Percentiles rank a stretch among this genome's conserved stretches.
Conservation (phyloP, 2,797 vertebrate species). For the Sciurus vulgaris region DNA sequence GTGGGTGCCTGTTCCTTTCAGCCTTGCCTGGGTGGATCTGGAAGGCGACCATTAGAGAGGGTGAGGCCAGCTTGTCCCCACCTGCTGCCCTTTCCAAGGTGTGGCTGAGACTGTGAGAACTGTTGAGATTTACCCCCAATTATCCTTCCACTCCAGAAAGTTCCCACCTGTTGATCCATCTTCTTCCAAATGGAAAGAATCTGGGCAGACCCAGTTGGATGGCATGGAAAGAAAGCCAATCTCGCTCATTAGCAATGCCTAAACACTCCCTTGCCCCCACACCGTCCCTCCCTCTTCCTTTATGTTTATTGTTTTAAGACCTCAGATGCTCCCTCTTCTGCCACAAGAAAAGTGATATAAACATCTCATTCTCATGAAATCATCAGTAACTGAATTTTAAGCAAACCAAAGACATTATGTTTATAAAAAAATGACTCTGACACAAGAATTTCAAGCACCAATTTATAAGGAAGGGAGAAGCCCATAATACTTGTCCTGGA, state of each 20-base stretch:
- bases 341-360: neutral
- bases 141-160: neutral
- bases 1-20: neutral
- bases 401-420: neutral
- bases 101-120: slow-evolving; percentile 58
- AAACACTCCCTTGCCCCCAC: accelerated
- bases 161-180: slow-evolving; percentile 2
- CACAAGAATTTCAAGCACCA: neutral
- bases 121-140: neutral
- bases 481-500: neutral
- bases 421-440: neutral
- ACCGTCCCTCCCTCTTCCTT: neutral
- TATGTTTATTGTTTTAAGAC: neutral
- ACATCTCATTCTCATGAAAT: neutral
- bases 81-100: slow-evolving; percentile 64
- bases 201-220: neutral
- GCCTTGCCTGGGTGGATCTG: slow-evolving; percentile 55
- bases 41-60: slow-evolving; percentile 33
- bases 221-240: neutral
- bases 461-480: neutral
- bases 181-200: slow-evolving; percentile 31
- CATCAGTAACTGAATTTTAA: neutral
- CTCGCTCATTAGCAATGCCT: neutral
- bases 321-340: neutral
- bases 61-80: slow-evolving; percentile 51